These are phyloP conservation scores for Drosophila sturtevanti DNA, from an alignment of 1,140 invertebrate species.

Conservation along the genomic window DNA sequence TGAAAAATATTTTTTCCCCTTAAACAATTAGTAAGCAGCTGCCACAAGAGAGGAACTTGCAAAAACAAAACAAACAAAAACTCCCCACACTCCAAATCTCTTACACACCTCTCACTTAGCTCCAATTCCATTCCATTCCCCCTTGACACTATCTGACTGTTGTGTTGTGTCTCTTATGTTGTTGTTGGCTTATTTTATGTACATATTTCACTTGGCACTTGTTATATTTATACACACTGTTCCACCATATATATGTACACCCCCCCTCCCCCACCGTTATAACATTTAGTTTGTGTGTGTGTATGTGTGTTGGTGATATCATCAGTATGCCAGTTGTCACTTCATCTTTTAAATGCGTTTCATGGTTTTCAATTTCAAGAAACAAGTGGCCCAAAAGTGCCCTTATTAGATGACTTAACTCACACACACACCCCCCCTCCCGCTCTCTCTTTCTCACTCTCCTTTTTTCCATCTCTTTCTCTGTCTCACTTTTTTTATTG, in stretches of 20 bases:
- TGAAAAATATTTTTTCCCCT: conserved; percentile 19
- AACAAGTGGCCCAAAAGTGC: conserved; percentile 62
- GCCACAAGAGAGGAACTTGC: conserved; percentile 33
- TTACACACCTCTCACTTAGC: background rate
- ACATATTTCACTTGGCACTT: conserved; percentile 78
- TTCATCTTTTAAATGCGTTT: conserved; percentile 70
- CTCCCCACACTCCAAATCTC: background rate
- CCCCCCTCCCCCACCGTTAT: too few relatives aligned
- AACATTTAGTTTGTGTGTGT: conserved; percentile 9
- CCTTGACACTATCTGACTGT: background rate
- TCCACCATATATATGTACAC: background rate
- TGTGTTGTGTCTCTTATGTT: background rate
- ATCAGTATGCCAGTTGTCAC: conserved; percentile 68
- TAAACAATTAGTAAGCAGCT: conserved; percentile 63
- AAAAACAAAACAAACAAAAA: conserved; percentile 54
- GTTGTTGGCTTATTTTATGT: conserved; percentile 65
- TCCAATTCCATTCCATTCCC: background rate
- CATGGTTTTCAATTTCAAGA: conserved; percentile 60
- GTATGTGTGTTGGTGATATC: conserved; percentile 32
- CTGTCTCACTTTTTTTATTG: background rate
- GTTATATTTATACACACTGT: conserved; percentile 72
- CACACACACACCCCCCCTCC: too few relatives aligned
- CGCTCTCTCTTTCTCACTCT: background rate
- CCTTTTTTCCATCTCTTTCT: conserved; percentile 6
- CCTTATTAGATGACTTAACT: conserved; percentile 53